Evolutionary conservation across 2,113 vertebrate genomes (phyloP), one percentile per base, ranked within the genome.

Genomic region (Athene noctua): DNA sequence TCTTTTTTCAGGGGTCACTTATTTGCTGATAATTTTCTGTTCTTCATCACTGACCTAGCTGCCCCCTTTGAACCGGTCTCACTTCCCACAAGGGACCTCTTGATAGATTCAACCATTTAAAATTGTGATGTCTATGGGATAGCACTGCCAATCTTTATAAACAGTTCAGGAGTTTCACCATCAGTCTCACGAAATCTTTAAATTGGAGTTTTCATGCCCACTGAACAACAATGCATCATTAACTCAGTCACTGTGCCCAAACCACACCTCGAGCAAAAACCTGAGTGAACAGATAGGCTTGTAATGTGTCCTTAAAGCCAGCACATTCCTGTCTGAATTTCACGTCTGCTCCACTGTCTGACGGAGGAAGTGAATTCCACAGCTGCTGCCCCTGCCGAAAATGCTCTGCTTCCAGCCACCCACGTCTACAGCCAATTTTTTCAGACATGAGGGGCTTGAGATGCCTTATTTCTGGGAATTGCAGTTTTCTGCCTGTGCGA

Each of bases 281-380:
- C 77, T 71, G 80, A 79, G 54, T 52, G 80, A 82, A 59, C 32
- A 47, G 84, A 10, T 4, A 10, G 47, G 70, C 30, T 81, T 15
- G 52, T 61, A 52, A 54, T 4, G 19, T 80, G 90, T 70, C 77
- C 93, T 83, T 15, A 57, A 12, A 83, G 54, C 78, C 94, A 92
- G 54, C 71, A 90, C 90, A 93, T 96, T 96, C 93, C 74, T 88
- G 81, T 77, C 81, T 92, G 85, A 51, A 77, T 87, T 47, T 63
- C 62, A 79, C 2, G 6, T 88, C 87, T 92, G 85, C 70, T 94
- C 68, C 78, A 10, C 62, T 10, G 8, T 49, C 81, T 78, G 80
- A 27, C 2, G 2, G 44, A 88, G 90, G 93, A 94, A 94, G 61
- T 32, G 49, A 81, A 95, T 91, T 96, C 89, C 94, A 87, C 58